Conservation (phyloP, 2,113 vertebrate genomes). For the Pituophis catenifer region DNA sequence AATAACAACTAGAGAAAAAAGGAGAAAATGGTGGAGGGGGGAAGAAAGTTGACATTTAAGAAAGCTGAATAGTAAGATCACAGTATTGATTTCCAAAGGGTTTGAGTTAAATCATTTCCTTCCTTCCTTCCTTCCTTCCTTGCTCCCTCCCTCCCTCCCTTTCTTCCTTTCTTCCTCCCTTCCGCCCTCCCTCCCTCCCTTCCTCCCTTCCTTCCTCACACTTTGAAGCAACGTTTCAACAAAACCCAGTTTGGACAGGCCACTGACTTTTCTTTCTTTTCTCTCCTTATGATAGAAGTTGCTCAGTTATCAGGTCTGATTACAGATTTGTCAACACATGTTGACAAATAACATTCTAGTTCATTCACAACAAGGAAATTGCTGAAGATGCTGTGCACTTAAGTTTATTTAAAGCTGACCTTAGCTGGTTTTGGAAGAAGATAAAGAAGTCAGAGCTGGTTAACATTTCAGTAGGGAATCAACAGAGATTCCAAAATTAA, state of each 20-base stretch:
- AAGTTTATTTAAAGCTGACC: background rate
- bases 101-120: background rate
- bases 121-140: background rate
- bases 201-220: background rate
- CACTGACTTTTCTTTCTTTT: background rate
- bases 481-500: background rate
- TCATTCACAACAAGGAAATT: background rate
- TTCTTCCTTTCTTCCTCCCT: background rate
- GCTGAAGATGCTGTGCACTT: background rate
- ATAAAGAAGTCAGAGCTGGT: background rate
- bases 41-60: conserved; percentile 20
- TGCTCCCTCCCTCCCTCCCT: no score
- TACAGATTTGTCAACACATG: background rate
- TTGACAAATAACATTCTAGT: background rate
- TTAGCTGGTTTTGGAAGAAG: background rate
- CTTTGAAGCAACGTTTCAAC: conserved; percentile 13
- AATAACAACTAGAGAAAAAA: conserved; percentile 33
- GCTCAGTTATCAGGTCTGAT: conserved; percentile 6
- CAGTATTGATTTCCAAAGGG: conserved; percentile 22
- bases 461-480: background rate
- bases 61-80: conserved; percentile 16
- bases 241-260: conserved; percentile 13
- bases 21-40: background rate
- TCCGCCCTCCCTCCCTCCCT: background rate
- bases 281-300: background rate